These are phyloP conservation scores for Camponotus pennsylvanicus DNA, from an alignment of 1,140 invertebrate species.

Conservation along the genomic window DNA sequence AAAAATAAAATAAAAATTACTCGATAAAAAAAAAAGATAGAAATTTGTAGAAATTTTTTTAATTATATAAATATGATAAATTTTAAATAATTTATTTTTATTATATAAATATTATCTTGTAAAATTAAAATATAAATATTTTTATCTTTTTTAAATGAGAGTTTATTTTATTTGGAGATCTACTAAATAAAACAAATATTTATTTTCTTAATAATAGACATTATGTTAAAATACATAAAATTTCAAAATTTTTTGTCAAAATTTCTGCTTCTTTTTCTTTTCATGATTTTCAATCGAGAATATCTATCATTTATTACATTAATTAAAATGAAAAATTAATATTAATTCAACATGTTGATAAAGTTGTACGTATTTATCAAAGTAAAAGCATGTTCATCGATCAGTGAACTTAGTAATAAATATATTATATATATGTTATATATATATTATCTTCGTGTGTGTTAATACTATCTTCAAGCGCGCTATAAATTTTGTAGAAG, in stretches of 20 bases:
- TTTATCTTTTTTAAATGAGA: background rate
- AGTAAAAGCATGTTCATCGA: background rate
- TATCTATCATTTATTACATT: background rate
- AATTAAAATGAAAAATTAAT: background rate
- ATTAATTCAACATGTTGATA: no score
- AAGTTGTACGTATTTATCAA: background rate
- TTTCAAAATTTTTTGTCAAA: background rate
- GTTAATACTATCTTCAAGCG: background rate
- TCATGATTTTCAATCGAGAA: background rate
- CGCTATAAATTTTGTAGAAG: background rate
- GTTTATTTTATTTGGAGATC: no score
- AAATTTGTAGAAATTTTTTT: background rate
- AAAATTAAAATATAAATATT: slow-evolving; percentile 11
- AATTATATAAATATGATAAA: background rate
- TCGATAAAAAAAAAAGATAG: background rate
- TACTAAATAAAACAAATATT: background rate
- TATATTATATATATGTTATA: background rate
- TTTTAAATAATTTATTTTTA: background rate
- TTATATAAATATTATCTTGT: background rate
- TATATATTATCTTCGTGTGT: background rate
- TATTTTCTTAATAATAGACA: background rate
- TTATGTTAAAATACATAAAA: background rate
- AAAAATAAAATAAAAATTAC: background rate
- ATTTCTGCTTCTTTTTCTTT: background rate
- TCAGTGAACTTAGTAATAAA: background rate